These are phyloP conservation scores for Hypocryptadius cinnamomeus DNA, from an alignment of 2,113 vertebrate species.

Conservation along the genomic window DNA sequence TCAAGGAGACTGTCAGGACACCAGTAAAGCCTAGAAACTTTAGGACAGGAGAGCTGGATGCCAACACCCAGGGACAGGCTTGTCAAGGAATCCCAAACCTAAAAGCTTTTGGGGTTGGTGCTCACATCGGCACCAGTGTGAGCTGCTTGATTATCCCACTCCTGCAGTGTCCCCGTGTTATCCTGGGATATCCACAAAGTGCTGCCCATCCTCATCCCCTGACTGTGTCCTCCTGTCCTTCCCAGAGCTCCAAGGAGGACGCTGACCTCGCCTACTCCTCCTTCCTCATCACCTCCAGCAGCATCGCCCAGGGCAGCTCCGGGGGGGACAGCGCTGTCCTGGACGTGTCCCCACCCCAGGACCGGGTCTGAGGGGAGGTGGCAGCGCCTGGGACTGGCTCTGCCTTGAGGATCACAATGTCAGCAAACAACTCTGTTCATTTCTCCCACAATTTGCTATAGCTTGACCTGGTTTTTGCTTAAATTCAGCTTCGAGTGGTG, in stretches of 20 bases:
- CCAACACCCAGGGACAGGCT: rapidly evolving
- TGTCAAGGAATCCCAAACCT: not conserved
- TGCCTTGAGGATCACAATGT: not conserved
- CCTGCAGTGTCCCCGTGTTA: rapidly evolving
- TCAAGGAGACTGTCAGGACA: no score
- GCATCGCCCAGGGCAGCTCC: not conserved
- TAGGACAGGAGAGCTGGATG: not conserved
- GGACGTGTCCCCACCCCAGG: rapidly evolving
- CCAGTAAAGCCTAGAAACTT: not conserved
- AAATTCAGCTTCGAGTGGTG: not conserved
- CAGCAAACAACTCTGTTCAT: not conserved
- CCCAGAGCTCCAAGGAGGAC: constrained; percentile 72
- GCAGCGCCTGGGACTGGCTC: not conserved
- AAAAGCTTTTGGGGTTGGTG: not conserved
- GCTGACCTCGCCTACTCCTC: constrained; percentile 66
- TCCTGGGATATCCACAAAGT: rapidly evolving
- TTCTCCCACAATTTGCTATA: not conserved
- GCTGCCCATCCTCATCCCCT: rapidly evolving
- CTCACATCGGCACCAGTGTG: rapidly evolving
- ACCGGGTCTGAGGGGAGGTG: not conserved
- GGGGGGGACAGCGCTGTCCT: not conserved
- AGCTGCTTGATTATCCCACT: rapidly evolving
- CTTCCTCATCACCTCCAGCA: constrained; percentile 54
- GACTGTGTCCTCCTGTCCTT: not conserved
- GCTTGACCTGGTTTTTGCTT: not conserved